Evolutionary conservation across 1,140 invertebrate species (phyloP).

Genomic region (Drosophila rhopaloa): DNA sequence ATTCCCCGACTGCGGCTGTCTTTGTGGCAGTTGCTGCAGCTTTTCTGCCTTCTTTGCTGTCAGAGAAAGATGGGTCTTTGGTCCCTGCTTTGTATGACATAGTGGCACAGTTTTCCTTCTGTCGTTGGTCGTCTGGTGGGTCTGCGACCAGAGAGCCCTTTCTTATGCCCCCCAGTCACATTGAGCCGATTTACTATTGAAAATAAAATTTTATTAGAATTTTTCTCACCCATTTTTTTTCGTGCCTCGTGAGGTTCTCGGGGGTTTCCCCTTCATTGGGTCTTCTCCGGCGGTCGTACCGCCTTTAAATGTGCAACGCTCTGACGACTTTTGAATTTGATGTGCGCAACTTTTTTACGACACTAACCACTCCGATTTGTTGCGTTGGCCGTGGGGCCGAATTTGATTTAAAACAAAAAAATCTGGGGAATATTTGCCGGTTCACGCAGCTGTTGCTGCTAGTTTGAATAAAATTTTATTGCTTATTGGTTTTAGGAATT

Average conservation of each 20-base stretch:
- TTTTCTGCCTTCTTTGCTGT: slow-evolving; percentile 20
- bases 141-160: slow-evolving; percentile 46
- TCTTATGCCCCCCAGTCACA: slow-evolving; percentile 50
- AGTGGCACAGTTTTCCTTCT: slow-evolving; percentile 67
- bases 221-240: slow-evolving; percentile 39
- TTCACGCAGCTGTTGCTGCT: slow-evolving; percentile 31
- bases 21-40: slow-evolving; percentile 12
- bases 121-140: slow-evolving; percentile 1
- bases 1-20: slow-evolving; percentile 6
- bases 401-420: slow-evolving; percentile 37
- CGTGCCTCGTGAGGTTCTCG: slow-evolving; percentile 8
- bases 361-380: slow-evolving; percentile 31
- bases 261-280: slow-evolving; percentile 32
- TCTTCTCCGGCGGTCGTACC: slow-evolving; percentile 18
- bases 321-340: slow-evolving; percentile 73
- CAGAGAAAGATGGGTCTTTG: slow-evolving; percentile 37
- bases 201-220: slow-evolving; percentile 82
- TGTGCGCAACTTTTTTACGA: slow-evolving; percentile 71
- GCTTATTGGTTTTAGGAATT: slow-evolving; percentile 45
- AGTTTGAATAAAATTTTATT: slow-evolving; percentile 49
- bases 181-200: slow-evolving; percentile 82
- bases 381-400: slow-evolving; percentile 1
- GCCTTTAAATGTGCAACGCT: slow-evolving; percentile 62
- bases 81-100: slow-evolving; percentile 54
- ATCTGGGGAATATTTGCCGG: slow-evolving; percentile 10